Conservation (phyloP, 2,888 invertebrate genomes). For the Cenopis cana region DNA sequence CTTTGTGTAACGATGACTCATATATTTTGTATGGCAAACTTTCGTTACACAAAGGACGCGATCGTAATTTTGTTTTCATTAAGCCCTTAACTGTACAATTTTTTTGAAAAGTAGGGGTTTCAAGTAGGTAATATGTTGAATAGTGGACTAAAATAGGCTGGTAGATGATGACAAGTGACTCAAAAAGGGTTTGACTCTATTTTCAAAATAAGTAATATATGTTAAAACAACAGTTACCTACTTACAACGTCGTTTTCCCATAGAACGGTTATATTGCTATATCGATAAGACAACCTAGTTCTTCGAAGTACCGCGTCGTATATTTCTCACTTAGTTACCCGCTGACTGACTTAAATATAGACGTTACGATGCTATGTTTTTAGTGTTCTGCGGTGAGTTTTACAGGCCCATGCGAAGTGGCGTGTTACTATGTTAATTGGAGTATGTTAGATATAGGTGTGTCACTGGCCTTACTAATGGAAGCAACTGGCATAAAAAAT, state of each 20-base stretch:
- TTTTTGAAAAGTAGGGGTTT: no score
- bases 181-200: neutral
- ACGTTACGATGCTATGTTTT: conserved; percentile 33
- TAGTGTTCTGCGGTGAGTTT: conserved; percentile 27
- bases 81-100: no score
- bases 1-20: no score
- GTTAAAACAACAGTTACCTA: neutral
- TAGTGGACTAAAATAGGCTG: neutral
- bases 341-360: conserved; percentile 38
- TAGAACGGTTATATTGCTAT: neutral
- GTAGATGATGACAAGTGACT: no score
- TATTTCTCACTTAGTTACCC: neutral
- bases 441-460: conserved; percentile 1
- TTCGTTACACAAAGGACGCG: no score
- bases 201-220: neutral
- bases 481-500: no score
- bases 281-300: neutral
- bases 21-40: no score
- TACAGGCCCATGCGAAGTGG: conserved; percentile 27
- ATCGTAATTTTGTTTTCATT: no score
- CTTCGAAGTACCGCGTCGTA: neutral
- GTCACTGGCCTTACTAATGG: conserved; percentile 6
- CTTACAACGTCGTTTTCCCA: neutral
- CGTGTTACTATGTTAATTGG: conserved; percentile 27
- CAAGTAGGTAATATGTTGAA: neutral